A percentile compares a stretch with the other conserved stretches of the same genome.
phyloP scores from a whole-genome alignment of 2,113 vertebrate species.

The Zosterops borbonicus region DNA sequence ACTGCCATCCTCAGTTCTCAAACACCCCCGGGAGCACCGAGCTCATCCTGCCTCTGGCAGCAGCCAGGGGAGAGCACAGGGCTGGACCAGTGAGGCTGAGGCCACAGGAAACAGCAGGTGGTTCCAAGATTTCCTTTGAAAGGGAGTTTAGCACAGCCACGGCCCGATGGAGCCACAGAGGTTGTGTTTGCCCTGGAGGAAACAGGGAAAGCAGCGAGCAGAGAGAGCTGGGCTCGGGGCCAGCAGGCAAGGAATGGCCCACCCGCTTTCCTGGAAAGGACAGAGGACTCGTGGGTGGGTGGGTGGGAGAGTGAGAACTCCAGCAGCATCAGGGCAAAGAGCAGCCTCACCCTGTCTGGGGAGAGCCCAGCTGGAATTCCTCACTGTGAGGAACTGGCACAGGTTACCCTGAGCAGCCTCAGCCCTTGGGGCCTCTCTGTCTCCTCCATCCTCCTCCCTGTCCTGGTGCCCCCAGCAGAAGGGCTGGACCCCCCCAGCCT shows the following conservation, averaged over 20 bases:
- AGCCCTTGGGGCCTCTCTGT: neutral
- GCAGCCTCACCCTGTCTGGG: neutral
- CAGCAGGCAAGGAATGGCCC: fast-evolving
- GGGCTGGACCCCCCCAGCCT: neutral
- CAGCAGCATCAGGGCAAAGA: neutral
- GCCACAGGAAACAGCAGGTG: neutral
- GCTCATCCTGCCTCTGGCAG: neutral
- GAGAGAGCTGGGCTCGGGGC: neutral
- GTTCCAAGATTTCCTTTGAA: neutral
- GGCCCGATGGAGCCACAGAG: fast-evolving
- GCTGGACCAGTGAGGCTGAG: fast-evolving
- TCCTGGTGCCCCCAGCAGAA: neutral
- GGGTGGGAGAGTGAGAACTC: neutral
- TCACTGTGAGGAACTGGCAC: neutral
- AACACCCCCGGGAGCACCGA: fast-evolving
- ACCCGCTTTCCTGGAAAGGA: neutral
- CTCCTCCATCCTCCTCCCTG: neutral
- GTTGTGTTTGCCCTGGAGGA: fast-evolving
- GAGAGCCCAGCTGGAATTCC: neutral
- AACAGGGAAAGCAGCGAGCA: neutral
- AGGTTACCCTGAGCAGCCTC: neutral
- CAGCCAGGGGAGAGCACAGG: neutral
- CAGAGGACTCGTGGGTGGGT: neutral
- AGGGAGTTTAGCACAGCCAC: neutral
- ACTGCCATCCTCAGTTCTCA: neutral